These are phyloP conservation scores for Eupithecia inturbata DNA, from an alignment of 2,888 invertebrate species.

Conservation along the genomic window DNA sequence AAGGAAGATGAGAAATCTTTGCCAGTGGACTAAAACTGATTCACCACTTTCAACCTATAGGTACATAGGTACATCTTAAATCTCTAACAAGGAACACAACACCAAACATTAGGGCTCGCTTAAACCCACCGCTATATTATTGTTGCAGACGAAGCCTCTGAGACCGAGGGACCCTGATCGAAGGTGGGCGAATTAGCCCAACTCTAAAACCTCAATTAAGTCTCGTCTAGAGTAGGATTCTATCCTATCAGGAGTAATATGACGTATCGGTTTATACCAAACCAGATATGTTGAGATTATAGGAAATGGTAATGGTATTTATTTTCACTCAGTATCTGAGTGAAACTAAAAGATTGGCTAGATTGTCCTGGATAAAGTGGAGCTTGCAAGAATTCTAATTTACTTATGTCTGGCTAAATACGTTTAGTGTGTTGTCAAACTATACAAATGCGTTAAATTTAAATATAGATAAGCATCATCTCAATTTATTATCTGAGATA, in stretches of 20 bases:
- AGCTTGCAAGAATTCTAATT: background rate
- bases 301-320: background rate
- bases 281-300: background rate
- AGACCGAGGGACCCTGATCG: constrained; percentile 65
- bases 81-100: constrained; percentile 57
- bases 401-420: background rate
- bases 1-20: background rate
- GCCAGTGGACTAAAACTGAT: background rate
- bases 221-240: constrained; percentile 82
- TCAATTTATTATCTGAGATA: no score
- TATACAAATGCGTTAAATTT: no score
- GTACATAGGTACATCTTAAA: constrained; percentile 1
- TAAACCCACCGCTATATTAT: constrained; percentile 71
- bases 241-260: constrained; percentile 34
- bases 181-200: constrained; percentile 83
- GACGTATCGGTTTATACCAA: background rate
- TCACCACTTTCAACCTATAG: background rate
- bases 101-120: constrained; percentile 66
- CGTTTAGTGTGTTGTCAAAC: background rate
- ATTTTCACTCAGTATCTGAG: no score
- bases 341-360: background rate
- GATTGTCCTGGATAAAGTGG: background rate
- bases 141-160: constrained; percentile 73
- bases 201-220: constrained; percentile 84
- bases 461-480: no score